A percentile compares a stretch with the other conserved stretches of the same genome.
These are phyloP conservation scores for Heteronetta atricapilla DNA, from an alignment of 2,113 vertebrate species.

Conservation along the genomic window DNA sequence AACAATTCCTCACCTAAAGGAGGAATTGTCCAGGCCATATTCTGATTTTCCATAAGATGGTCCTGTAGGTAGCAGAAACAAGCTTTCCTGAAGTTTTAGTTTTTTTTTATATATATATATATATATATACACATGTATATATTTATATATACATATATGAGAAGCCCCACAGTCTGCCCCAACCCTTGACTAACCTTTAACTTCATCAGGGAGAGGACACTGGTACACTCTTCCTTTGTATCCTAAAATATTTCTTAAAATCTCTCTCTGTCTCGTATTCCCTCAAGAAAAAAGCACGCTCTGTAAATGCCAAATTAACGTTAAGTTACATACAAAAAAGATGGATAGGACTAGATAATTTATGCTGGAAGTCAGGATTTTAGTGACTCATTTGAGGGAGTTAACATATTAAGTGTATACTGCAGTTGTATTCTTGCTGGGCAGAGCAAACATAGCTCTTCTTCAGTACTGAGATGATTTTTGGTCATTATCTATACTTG, in stretches of 20 bases:
- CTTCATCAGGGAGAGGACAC: background rate
- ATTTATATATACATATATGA: background rate
- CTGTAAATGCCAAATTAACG: background rate
- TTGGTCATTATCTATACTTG: background rate
- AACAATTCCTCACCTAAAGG: background rate
- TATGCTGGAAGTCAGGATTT: background rate
- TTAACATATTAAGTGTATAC: background rate
- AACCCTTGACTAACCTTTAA: background rate
- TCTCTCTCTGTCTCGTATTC: background rate
- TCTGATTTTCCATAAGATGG: background rate
- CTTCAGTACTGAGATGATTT: background rate
- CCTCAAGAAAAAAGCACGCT: background rate
- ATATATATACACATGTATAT: no score
- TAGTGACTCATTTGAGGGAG: background rate
- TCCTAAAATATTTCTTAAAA: background rate
- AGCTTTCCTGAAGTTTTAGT: background rate
- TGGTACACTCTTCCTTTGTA: background rate
- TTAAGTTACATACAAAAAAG: background rate
- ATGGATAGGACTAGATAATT: background rate
- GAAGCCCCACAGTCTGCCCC: background rate
- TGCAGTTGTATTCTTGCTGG: background rate
- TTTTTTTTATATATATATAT: no score
- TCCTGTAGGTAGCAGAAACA: background rate
- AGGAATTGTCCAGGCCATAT: background rate
- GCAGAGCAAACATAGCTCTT: background rate